Conservation (phyloP, 2,797 vertebrate species). For the Melanotaenia pygmaea region DNA sequence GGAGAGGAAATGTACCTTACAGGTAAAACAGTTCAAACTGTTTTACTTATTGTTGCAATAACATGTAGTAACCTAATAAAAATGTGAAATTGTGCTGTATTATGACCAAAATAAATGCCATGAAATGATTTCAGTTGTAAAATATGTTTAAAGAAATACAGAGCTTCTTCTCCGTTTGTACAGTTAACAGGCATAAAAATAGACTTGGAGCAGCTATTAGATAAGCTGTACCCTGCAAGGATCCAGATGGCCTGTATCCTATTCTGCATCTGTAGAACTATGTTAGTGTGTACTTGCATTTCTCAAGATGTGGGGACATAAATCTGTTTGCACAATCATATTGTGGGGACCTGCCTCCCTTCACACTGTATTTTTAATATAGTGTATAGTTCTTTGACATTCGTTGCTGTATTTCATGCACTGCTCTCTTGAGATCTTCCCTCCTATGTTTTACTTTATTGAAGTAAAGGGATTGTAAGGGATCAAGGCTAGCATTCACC, state of each 20-base stretch:
- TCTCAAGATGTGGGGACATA: slow-evolving; percentile 12
- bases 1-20: slow-evolving; percentile 98
- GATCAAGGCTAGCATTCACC: neutral
- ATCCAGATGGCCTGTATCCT: slow-evolving; percentile 56
- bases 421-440: neutral
- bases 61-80: neutral
- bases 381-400: neutral
- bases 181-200: slow-evolving; percentile 45
- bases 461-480: neutral
- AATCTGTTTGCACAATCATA: neutral
- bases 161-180: slow-evolving; percentile 6
- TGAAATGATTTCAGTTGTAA: neutral
- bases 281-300: neutral
- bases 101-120: neutral
- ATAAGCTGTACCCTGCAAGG: slow-evolving; percentile 43
- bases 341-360: neutral
- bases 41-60: neutral
- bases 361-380: neutral
- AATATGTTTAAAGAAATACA: neutral
- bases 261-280: neutral
- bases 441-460: neutral
- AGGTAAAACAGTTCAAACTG: slow-evolving; percentile 67
- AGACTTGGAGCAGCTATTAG: slow-evolving; percentile 49
- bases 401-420: neutral
- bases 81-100: neutral